phyloP scores from a whole-genome alignment of 2,888 invertebrate genomes.

The Acleris laterana region DNA sequence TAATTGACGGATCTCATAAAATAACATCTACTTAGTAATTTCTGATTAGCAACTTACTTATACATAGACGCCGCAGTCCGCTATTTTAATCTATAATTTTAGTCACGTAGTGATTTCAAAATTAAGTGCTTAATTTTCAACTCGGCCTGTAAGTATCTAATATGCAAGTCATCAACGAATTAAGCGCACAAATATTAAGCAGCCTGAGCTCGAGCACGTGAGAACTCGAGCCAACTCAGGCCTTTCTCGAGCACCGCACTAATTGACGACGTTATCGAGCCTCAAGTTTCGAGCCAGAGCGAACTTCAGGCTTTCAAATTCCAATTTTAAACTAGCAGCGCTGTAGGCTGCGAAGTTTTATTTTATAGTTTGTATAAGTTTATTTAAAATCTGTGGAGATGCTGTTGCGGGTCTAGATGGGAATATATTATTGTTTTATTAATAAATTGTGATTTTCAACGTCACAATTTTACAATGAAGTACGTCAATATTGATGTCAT shows the following conservation, averaged over 20 bases:
- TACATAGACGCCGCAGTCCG: too few species aligned
- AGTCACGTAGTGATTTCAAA: neutral
- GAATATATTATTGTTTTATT: neutral
- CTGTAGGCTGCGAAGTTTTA: constrained; percentile 62
- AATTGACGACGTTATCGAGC: constrained; percentile 78
- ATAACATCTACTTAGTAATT: too few species aligned
- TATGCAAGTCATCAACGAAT: constrained; percentile 11
- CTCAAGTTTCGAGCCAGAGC: constrained; percentile 61
- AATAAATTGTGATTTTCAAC: too few species aligned
- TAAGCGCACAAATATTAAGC: constrained; percentile 35
- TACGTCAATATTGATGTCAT: too few species aligned
- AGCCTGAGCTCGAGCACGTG: constrained; percentile 34
- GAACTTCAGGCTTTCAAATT: constrained; percentile 70
- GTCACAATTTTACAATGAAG: too few species aligned
- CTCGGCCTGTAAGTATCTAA: constrained; percentile 1
- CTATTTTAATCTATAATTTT: neutral
- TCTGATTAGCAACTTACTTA: too few species aligned
- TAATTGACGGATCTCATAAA: too few species aligned
- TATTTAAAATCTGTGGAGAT: constrained; percentile 43
- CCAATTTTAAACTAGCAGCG: constrained; percentile 72
- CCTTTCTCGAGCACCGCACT: constrained; percentile 55
- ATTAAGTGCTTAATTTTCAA: neutral
- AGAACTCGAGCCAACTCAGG: constrained; percentile 40
- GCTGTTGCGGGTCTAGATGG: constrained; percentile 32
- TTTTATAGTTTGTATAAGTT: constrained; percentile 47